Conservation (phyloP, 2,888 invertebrate genomes). For the Aplocera efformata region DNA sequence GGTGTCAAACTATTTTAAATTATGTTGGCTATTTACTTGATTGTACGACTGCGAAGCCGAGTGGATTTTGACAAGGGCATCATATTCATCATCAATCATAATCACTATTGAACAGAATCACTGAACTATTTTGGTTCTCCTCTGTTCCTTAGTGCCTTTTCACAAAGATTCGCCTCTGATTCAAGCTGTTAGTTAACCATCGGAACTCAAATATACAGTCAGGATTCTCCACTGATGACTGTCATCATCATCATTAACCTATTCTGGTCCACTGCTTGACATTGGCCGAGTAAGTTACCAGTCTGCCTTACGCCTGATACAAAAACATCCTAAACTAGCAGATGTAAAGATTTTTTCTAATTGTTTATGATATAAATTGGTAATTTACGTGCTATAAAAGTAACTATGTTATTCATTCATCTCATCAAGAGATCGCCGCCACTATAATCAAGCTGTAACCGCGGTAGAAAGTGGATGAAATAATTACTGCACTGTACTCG, state of each 20-base stretch:
- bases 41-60: neutral
- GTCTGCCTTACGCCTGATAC: too few relatives aligned
- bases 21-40: constrained; percentile 1
- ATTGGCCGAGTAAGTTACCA: too few relatives aligned
- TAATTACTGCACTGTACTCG: constrained; percentile 34
- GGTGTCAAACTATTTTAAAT: constrained; percentile 7
- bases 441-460: constrained; percentile 15
- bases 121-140: neutral
- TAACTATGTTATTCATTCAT: neutral
- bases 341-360: too few relatives aligned
- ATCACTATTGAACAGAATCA: too few relatives aligned
- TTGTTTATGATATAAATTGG: too few relatives aligned
- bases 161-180: too few relatives aligned
- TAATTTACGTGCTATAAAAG: neutral
- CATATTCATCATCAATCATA: constrained; percentile 4
- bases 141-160: neutral
- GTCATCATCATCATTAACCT: too few relatives aligned
- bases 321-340: too few relatives aligned
- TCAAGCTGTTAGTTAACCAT: too few relatives aligned
- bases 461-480: constrained; percentile 33
- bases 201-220: too few relatives aligned
- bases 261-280: too few relatives aligned
- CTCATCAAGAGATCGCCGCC: neutral
- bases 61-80: constrained; percentile 2
- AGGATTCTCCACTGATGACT: too few relatives aligned